These are phyloP conservation scores for cat (Felis catus) DNA, from an alignment of 2,113 vertebrate genomes.

Conservation along the genomic window DNA sequence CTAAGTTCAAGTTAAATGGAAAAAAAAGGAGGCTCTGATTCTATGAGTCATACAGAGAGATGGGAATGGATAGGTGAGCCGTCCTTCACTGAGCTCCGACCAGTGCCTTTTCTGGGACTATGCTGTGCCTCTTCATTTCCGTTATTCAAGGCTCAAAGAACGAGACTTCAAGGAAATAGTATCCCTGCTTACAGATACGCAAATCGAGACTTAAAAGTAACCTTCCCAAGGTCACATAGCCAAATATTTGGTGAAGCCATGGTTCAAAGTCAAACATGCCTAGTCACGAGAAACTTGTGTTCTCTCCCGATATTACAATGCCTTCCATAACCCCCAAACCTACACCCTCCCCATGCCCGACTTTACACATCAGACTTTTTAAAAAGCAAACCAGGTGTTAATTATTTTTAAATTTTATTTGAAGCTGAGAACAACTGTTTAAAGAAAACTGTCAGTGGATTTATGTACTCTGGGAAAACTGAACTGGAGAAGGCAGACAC, in stretches of 20 bases:
- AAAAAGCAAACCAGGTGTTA: conserved; percentile 35
- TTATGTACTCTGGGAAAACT: not conserved
- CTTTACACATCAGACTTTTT: not conserved
- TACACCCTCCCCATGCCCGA: not conserved
- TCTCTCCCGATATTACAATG: not conserved
- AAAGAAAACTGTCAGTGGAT: not conserved
- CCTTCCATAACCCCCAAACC: not conserved
- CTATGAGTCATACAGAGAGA: not conserved
- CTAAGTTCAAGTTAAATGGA: no score
- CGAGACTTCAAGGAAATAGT: not conserved
- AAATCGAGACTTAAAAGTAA: not conserved
- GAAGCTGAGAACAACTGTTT: not conserved
- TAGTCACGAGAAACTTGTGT: not conserved
- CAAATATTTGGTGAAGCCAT: not conserved
- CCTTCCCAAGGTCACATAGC: not conserved
- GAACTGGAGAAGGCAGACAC: not conserved
- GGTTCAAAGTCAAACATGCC: not conserved
- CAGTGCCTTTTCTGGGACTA: not conserved
- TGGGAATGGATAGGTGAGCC: not conserved
- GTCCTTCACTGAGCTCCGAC: not conserved
- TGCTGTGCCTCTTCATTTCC: not conserved
- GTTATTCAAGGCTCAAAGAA: not conserved
- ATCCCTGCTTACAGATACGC: not conserved
- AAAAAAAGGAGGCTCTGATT: not conserved
- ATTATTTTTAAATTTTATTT: conserved; percentile 16